Evolutionary conservation across 2,888 invertebrate species (phyloP).

Genomic region (Drosophila greeni): DNA sequence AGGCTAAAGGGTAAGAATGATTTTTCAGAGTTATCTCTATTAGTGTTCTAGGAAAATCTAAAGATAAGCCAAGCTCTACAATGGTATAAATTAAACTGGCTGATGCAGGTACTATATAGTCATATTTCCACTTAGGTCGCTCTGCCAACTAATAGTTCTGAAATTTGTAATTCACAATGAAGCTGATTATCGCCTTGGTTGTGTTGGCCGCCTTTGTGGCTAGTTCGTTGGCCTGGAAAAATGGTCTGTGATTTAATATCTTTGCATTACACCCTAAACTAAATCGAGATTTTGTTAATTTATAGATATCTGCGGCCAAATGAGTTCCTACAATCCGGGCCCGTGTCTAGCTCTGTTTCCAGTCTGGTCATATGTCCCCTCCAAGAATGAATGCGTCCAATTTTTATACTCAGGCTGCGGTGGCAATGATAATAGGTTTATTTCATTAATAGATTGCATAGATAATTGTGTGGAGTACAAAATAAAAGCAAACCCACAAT

Average conservation of each 20-base stretch:
- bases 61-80: not conserved
- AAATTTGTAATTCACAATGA: constrained; percentile 20
- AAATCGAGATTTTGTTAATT: not conserved
- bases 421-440: constrained; percentile 63
- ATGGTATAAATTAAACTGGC: constrained; percentile 8
- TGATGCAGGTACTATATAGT: constrained; percentile 3
- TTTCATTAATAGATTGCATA: not conserved
- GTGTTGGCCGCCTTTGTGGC: constrained; percentile 5
- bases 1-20: not conserved
- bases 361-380: constrained; percentile 47
- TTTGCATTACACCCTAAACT: not conserved
- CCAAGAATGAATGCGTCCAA: constrained; percentile 41
- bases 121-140: not conserved
- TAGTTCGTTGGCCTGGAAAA: constrained; percentile 11
- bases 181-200: constrained; percentile 20
- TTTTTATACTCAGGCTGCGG: constrained; percentile 61
- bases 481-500: no score
- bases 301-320: constrained; percentile 52
- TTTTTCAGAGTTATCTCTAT: not conserved
- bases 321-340: constrained; percentile 43
- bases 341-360: constrained; percentile 30
- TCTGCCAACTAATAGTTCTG: not conserved
- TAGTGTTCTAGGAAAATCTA: not conserved
- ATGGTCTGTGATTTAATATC: constrained; percentile 7
- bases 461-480: not conserved